phyloP scores from a whole-genome alignment of 2,113 vertebrate species.

The Neodon shergylaensis region DNA sequence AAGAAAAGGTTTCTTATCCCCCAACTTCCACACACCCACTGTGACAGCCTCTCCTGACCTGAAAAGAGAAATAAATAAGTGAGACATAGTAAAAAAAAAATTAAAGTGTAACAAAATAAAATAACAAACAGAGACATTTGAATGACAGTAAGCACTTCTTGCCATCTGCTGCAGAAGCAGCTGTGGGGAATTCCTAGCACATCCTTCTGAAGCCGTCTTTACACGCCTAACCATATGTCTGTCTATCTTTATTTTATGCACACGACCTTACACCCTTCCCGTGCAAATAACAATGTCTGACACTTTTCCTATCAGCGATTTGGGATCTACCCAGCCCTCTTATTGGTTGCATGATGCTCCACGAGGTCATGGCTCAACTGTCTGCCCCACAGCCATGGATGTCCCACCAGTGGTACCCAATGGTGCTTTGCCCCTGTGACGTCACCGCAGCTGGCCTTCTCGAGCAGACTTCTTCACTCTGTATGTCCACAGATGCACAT shows the following conservation, averaged over 20 bases:
- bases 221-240: background rate
- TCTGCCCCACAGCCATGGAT: background rate
- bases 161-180: background rate
- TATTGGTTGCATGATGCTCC: background rate
- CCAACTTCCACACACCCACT: background rate
- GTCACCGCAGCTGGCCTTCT: rapidly evolving
- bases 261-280: background rate
- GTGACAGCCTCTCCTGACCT: background rate
- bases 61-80: background rate
- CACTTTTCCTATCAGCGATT: rapidly evolving
- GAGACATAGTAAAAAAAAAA: background rate
- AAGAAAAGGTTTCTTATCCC: background rate
- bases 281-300: background rate
- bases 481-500: background rate
- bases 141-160: background rate
- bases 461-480: rapidly evolving
- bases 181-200: background rate
- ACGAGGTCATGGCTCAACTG: rapidly evolving
- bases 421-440: rapidly evolving
- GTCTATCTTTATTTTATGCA: background rate
- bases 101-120: background rate
- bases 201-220: background rate
- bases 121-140: background rate
- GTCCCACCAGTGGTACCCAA: background rate
- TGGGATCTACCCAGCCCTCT: background rate